These are phyloP conservation scores for Yponomeuta sedellus DNA, from an alignment of 2,888 invertebrate genomes.

Conservation along the genomic window DNA sequence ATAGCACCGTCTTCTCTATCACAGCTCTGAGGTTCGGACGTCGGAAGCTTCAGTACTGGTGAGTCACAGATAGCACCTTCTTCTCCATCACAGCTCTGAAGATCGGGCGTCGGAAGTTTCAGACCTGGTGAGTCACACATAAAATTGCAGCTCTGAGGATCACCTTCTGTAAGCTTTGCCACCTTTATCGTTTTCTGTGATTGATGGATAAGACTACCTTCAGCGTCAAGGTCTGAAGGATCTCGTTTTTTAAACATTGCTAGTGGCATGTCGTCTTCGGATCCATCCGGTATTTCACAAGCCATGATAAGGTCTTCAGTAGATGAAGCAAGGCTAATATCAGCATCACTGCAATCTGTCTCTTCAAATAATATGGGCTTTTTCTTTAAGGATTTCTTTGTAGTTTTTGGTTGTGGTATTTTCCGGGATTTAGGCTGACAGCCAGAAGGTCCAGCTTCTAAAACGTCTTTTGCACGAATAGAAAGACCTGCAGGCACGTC, in stretches of 20 bases:
- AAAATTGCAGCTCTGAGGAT: too few species aligned
- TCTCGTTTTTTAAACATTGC: not conserved
- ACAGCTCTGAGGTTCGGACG: not conserved
- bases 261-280: conserved; percentile 4
- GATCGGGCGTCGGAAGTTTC: too few species aligned
- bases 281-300: not conserved
- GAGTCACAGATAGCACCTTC: not conserved
- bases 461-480: not conserved
- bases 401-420: not conserved
- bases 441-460: not conserved
- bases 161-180: too few species aligned
- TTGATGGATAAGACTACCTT: too few species aligned
- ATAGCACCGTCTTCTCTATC: not conserved
- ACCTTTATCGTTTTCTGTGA: too few species aligned
- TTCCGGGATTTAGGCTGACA: not conserved
- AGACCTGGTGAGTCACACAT: too few species aligned
- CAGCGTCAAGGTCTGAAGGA: too few species aligned
- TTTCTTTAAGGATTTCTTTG: not conserved
- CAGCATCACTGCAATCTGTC: not conserved
- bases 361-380: not conserved
- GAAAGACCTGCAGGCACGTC: not conserved
- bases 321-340: conserved; percentile 1
- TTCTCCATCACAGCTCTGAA: not conserved
- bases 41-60: not conserved
- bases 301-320: not conserved